Conservation (phyloP, 2,113 vertebrate genomes). For the Elanus axillaris region DNA sequence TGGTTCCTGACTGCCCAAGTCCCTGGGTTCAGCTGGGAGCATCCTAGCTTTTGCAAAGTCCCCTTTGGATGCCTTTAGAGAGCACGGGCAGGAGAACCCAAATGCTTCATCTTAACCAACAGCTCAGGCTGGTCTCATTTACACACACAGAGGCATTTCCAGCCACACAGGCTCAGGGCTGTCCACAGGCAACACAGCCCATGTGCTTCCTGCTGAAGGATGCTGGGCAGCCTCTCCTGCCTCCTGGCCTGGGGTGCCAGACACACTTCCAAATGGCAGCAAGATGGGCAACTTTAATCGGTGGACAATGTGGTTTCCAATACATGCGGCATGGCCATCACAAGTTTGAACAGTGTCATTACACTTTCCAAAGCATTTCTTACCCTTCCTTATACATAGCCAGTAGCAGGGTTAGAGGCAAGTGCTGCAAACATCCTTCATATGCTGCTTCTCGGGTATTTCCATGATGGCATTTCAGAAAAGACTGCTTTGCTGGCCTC, state of each 20-base stretch:
- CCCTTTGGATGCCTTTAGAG: neutral
- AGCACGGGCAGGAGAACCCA: neutral
- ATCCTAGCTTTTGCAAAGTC: neutral
- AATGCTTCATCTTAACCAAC: neutral
- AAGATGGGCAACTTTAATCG: neutral
- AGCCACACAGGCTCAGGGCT: neutral
- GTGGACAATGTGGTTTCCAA: neutral
- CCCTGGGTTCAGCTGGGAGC: neutral
- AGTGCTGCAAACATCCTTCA: neutral
- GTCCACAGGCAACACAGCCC: neutral
- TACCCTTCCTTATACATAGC: neutral
- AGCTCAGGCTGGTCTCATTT: neutral
- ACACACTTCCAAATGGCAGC: neutral
- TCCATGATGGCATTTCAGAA: neutral
- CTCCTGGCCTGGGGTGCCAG: neutral
- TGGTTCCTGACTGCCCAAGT: accelerated
- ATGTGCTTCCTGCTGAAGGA: neutral
- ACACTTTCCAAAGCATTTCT: neutral
- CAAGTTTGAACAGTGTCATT: neutral
- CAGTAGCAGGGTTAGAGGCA: neutral
- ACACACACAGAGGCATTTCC: neutral
- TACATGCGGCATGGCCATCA: neutral
- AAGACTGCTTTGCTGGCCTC: neutral
- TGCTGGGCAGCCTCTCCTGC: neutral
- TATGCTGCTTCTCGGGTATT: neutral